These are phyloP conservation scores for Gallinago nigripennis DNA, from an alignment of 2,797 vertebrate species.

Conservation along the genomic window DNA sequence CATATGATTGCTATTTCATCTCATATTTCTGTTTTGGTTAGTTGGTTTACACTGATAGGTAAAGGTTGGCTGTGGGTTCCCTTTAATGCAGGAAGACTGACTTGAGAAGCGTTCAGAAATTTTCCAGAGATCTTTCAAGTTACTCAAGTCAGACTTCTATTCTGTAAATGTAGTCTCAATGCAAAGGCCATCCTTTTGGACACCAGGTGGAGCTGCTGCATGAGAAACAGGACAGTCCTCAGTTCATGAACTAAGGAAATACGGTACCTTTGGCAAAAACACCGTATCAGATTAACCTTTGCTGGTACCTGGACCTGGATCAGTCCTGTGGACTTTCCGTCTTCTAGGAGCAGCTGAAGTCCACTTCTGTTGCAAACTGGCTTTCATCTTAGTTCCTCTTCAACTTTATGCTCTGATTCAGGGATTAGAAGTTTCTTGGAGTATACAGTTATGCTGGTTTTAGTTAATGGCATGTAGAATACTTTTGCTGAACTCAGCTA, in stretches of 20 bases:
- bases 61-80: background rate
- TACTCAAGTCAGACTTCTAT: background rate
- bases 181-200: background rate
- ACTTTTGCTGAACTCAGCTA: background rate
- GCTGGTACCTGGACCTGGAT: background rate
- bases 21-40: background rate
- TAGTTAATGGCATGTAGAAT: background rate
- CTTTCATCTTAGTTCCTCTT: background rate
- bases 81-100: background rate
- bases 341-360: background rate
- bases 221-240: background rate
- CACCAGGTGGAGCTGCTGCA: slow-evolving; percentile 61
- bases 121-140: background rate
- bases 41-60: background rate
- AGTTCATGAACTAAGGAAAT: rapidly evolving
- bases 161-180: background rate
- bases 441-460: background rate
- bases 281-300: background rate
- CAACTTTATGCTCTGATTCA: background rate
- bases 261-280: background rate
- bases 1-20: background rate
- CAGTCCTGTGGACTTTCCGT: background rate
- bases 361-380: background rate
- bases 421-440: background rate
- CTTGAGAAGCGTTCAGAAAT: background rate